These are phyloP conservation scores for Nymphalis io DNA, from an alignment of 1,140 invertebrate genomes.

Conservation along the genomic window DNA sequence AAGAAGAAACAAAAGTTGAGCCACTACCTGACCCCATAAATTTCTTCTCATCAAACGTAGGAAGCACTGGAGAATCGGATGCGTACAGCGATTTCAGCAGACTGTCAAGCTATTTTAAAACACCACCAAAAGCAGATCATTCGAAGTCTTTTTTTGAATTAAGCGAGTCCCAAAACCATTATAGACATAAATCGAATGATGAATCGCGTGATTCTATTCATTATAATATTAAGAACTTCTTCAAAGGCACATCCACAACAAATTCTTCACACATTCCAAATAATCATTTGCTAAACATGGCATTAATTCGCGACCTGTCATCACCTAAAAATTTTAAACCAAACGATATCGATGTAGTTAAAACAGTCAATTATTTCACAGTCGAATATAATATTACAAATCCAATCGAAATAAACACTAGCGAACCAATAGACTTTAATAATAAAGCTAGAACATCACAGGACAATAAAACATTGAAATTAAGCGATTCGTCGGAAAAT, in stretches of 20 bases:
- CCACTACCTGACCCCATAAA: slow-evolving; percentile 54
- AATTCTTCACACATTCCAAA: slow-evolving; percentile 28
- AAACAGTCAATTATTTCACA: slow-evolving; percentile 66
- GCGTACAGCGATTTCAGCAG: slow-evolving; percentile 53
- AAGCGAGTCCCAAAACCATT: slow-evolving; percentile 74
- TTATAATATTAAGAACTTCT: slow-evolving; percentile 36
- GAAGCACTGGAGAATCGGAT: slow-evolving; percentile 38
- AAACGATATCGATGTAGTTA: slow-evolving; percentile 54
- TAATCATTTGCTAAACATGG: slow-evolving; percentile 37
- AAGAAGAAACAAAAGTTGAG: slow-evolving; percentile 21
- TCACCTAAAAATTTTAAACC: slow-evolving; percentile 47
- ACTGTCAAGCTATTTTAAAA: slow-evolving; percentile 68
- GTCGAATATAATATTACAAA: slow-evolving; percentile 52
- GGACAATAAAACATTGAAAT: slow-evolving; percentile 15
- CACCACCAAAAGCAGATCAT: slow-evolving; percentile 57
- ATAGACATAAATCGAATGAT: slow-evolving; percentile 49
- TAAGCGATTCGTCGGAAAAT: not conserved
- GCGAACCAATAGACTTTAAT: slow-evolving; percentile 35
- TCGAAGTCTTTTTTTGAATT: slow-evolving; percentile 79
- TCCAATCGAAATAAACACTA: slow-evolving; percentile 39
- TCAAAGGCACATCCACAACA: not conserved
- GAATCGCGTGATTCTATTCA: slow-evolving; percentile 30
- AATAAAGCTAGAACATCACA: not conserved
- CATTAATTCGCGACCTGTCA: slow-evolving; percentile 63
- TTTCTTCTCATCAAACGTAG: slow-evolving; percentile 48